phyloP scores from a whole-genome alignment of 35 echinoderm and acorn worm species.

The Ophiothrix spiculata region DNA sequence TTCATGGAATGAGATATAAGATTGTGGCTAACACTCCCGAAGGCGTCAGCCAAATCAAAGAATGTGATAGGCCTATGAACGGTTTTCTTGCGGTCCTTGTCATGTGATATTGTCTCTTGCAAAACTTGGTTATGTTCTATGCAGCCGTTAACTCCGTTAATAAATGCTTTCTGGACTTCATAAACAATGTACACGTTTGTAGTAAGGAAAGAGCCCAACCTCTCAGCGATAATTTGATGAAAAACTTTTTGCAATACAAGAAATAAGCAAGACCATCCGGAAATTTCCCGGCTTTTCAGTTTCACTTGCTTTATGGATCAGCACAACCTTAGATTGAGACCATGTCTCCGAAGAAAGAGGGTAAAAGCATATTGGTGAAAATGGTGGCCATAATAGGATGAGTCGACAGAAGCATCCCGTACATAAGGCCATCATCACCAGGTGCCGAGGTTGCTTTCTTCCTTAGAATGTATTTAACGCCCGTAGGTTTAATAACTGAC shows the following conservation, averaged over 20 bases:
- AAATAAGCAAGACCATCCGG: conserved; percentile 20
- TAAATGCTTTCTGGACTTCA: conserved; percentile 5
- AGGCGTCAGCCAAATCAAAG: conserved; percentile 40
- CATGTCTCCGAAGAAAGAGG: not conserved
- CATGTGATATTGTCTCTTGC: not conserved
- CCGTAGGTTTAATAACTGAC: conserved; percentile 17
- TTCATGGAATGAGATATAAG: conserved; percentile 27
- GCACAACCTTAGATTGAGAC: conserved; percentile 10
- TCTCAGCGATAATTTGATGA: conserved; percentile 29
- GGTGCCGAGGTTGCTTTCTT: conserved; percentile 14
- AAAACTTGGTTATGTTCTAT: conserved; percentile 29
- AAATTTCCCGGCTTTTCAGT: conserved; percentile 1
- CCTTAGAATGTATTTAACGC: not conserved
- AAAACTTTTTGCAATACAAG: conserved; percentile 15
- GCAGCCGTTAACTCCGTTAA: conserved; percentile 27
- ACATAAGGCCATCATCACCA: not conserved
- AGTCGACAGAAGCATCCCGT: not conserved
- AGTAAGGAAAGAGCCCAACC: no score
- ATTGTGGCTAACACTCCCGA: conserved; percentile 19
- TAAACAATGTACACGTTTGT: not conserved
- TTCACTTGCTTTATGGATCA: conserved; percentile 12
- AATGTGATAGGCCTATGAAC: conserved; percentile 23
- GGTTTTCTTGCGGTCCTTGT: conserved; percentile 9
- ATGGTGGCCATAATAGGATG: conserved; percentile 7
- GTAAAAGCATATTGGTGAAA: not conserved